phyloP scores from a whole-genome alignment of 2,113 vertebrate genomes.

The Psammodynastes pulverulentus region DNA sequence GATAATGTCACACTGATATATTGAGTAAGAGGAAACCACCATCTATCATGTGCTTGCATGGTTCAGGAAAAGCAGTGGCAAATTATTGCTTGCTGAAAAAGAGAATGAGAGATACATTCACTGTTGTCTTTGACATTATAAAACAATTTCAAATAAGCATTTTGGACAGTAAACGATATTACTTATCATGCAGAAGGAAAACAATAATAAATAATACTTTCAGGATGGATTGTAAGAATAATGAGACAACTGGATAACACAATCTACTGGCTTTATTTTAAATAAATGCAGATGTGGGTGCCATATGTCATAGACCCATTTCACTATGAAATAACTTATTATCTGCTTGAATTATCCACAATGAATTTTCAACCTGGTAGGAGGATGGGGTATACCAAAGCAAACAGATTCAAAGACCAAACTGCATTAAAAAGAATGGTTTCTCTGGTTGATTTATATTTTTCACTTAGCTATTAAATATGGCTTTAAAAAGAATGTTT shows the following conservation, averaged over 20 bases:
- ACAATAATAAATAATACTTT: conserved; percentile 26
- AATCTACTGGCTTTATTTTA: not conserved
- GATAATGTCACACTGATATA: not conserved
- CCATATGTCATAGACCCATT: not conserved
- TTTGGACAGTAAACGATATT: not conserved
- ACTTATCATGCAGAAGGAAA: conserved; percentile 4
- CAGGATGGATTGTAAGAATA: conserved; percentile 30
- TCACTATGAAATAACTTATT: conserved; percentile 20
- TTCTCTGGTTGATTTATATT: conserved; percentile 1
- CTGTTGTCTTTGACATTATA: conserved; percentile 35
- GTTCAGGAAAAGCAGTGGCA: conserved; percentile 11
- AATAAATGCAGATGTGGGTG: conserved; percentile 1
- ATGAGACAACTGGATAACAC: not conserved
- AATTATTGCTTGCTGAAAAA: conserved; percentile 41
- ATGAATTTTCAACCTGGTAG: not conserved
- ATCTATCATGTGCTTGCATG: not conserved
- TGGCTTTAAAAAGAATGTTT: conserved; percentile 6
- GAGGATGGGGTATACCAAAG: not conserved
- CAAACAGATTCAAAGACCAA: conserved; percentile 8
- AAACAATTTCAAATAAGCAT: conserved; percentile 18
- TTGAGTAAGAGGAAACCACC: not conserved
- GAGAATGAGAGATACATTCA: conserved; percentile 42
- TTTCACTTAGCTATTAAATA: not conserved
- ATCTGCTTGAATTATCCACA: conserved; percentile 10
- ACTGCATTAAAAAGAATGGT: not conserved